Evolutionary conservation across 2,113 vertebrate species (phyloP).

Genomic region (Catharus minimus): DNA sequence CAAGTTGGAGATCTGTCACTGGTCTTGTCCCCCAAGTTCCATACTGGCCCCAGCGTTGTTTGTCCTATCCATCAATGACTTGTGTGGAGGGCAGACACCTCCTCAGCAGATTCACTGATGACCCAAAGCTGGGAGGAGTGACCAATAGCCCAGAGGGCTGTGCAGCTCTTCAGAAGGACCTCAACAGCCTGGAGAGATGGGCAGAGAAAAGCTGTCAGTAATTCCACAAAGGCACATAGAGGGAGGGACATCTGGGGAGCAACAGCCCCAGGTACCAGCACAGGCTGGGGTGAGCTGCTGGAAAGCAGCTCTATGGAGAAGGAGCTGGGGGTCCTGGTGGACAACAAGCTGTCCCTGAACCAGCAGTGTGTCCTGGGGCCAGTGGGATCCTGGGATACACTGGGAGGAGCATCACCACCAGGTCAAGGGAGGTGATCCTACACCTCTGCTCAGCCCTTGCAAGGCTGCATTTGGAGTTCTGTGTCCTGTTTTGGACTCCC

Average conservation of each 20-base stretch:
- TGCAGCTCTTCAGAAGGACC: background rate
- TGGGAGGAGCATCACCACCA: background rate
- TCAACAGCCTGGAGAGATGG: rapidly evolving
- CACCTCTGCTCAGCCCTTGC: background rate
- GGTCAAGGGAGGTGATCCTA: background rate
- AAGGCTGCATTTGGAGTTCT: background rate
- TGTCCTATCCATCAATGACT: too few relatives aligned
- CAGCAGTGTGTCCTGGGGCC: background rate
- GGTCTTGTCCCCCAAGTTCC: background rate
- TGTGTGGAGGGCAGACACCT: background rate
- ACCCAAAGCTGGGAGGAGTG: background rate
- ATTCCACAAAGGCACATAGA: background rate
- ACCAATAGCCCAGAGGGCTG: rapidly evolving
- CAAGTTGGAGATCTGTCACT: background rate
- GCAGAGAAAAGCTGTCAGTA: background rate
- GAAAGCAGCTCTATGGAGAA: background rate
- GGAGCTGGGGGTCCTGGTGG: background rate
- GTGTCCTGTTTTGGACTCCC: background rate
- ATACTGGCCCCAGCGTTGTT: background rate
- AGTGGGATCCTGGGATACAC: background rate
- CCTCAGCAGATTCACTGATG: background rate
- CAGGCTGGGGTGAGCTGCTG: background rate
- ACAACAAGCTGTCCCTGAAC: background rate
- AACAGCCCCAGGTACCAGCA: background rate
- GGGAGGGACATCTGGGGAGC: background rate